Conservation (phyloP, 2,888 invertebrate genomes). For the Exephanes ischioxanthus region DNA sequence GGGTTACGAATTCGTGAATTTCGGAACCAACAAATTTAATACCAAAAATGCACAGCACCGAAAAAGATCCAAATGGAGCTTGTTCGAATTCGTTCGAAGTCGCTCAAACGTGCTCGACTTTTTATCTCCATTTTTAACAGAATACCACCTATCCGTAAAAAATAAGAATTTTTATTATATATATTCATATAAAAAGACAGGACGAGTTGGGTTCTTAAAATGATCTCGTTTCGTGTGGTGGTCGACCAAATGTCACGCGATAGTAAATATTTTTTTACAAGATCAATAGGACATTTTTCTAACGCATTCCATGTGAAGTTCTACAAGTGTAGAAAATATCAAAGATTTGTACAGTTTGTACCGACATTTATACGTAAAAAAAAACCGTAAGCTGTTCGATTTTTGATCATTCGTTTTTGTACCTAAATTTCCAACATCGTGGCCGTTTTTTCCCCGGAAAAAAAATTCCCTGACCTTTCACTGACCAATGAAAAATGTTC, state of each 20-base stretch:
- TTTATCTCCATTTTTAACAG: no score
- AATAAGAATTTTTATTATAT: not conserved
- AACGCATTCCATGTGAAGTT: constrained; percentile 5
- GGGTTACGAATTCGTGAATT: not conserved
- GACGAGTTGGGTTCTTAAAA: not conserved
- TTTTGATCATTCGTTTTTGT: no score
- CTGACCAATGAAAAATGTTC: no score
- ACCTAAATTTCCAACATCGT: no score
- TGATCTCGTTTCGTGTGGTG: not conserved
- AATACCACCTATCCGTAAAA: no score
- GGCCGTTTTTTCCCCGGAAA: no score
- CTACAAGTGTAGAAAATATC: not conserved
- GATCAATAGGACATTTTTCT: not conserved
- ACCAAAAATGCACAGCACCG: not conserved
- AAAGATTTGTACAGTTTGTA: constrained; percentile 19
- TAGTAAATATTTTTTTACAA: constrained; percentile 40
- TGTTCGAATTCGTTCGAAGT: not conserved
- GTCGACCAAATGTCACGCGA: not conserved
- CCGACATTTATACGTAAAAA: constrained; percentile 13
- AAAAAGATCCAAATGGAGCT: not conserved
- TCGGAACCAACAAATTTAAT: not conserved
- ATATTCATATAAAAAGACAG: not conserved
- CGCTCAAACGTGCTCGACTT: not conserved
- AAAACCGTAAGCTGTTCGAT: no score
- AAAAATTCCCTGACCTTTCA: no score